phyloP scores from a whole-genome alignment of 2,113 vertebrate species.

The Hassar affinis region DNA sequence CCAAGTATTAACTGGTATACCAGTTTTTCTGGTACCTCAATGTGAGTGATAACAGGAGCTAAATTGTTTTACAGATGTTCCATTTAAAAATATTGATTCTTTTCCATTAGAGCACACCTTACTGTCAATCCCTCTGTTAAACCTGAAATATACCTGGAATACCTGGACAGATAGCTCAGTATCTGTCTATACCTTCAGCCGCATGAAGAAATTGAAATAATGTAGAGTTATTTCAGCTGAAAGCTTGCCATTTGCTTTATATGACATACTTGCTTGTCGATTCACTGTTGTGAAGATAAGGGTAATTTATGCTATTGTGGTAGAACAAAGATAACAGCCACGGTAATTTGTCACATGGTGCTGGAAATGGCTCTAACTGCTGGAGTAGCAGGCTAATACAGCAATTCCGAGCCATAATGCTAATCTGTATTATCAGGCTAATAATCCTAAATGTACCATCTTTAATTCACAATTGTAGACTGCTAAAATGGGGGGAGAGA shows the following conservation, averaged over 20 bases:
- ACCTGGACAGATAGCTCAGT: too few species aligned
- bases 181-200: neutral
- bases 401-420: neutral
- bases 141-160: too few species aligned
- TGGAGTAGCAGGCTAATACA: constrained; percentile 10
- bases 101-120: neutral
- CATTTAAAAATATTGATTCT: neutral
- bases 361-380: neutral
- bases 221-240: neutral
- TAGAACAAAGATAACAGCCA: constrained; percentile 7
- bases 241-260: neutral
- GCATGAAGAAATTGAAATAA: neutral
- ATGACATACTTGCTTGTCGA: neutral
- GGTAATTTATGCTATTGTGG: constrained; percentile 2
- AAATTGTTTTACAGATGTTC: too few species aligned
- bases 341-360: constrained; percentile 15
- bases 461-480: neutral
- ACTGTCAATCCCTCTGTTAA: neutral
- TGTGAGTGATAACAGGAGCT: too few species aligned
- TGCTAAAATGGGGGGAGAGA: neutral
- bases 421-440: constrained; percentile 17
- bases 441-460: constrained; percentile 10
- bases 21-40: too few species aligned
- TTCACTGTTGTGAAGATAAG: constrained; percentile 1
- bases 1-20: too few species aligned